These are phyloP conservation scores for Lasius platythorax DNA, from an alignment of 2,888 invertebrate species.

Conservation along the genomic window DNA sequence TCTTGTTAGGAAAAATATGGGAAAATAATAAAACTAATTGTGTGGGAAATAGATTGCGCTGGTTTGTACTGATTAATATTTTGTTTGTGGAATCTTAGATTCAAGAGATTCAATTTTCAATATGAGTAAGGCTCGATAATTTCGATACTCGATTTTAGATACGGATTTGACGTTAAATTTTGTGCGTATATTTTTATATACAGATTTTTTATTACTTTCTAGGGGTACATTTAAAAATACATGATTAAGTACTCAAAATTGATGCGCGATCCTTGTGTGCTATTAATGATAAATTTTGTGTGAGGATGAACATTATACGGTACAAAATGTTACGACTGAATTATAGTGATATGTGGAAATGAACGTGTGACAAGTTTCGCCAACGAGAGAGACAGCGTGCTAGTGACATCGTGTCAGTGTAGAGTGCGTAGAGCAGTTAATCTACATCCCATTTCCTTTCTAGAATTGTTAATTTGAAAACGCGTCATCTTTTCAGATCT, in stretches of 20 bases:
- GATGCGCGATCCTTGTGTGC: not conserved
- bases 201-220: not conserved
- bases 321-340: constrained; percentile 33
- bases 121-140: not conserved
- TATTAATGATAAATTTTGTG: constrained; percentile 27
- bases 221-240: not conserved
- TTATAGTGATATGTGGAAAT: constrained; percentile 31
- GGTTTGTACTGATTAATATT: constrained; percentile 4
- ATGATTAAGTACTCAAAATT: not conserved
- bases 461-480: constrained; percentile 37
- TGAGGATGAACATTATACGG: not conserved
- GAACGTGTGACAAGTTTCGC: constrained; percentile 31
- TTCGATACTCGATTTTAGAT: not conserved
- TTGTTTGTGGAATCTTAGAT: not conserved
- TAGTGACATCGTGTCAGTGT: constrained; percentile 42
- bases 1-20: not conserved
- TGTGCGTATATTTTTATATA: not conserved
- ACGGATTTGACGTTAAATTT: not conserved
- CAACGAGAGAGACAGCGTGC: constrained; percentile 40
- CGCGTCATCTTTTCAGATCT: constrained; percentile 38
- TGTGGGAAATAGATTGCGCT: not conserved
- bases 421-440: constrained; percentile 37
- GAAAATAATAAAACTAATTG: not conserved
- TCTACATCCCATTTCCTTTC: constrained; percentile 12
- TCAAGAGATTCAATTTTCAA: not conserved